Percentiles rank a stretch among this genome's conserved stretches.
Evolutionary conservation across 2,797 vertebrate species (phyloP).

Genomic region (Coluber constrictor): DNA sequence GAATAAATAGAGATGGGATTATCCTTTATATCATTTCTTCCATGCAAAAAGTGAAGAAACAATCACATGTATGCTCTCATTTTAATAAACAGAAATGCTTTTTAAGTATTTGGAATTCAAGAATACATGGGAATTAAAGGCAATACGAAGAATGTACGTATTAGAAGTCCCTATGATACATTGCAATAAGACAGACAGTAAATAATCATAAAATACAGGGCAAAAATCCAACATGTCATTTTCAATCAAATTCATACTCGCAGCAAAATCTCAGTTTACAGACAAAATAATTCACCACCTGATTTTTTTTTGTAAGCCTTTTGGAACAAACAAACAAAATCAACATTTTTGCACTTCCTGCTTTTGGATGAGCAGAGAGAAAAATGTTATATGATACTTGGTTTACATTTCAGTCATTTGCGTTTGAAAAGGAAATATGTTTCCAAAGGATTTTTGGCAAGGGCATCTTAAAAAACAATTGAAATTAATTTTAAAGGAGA

Average conservation of each 20-base stretch:
- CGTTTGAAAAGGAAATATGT: background rate
- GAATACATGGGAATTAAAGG: background rate
- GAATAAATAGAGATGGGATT: background rate
- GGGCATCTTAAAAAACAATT: background rate
- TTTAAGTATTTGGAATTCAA: background rate
- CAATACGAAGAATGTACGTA: background rate
- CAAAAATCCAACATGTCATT: background rate
- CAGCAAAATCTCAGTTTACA: background rate
- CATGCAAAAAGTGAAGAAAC: background rate
- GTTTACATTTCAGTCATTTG: background rate
- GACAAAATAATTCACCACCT: slow-evolving; percentile 13
- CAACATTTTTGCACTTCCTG: background rate
- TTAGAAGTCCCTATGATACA: background rate
- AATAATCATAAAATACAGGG: background rate
- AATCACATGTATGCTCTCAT: background rate
- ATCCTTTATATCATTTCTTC: background rate
- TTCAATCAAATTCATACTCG: slow-evolving; percentile 24
- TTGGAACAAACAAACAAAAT: slow-evolving; percentile 5
- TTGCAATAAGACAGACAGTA: slow-evolving; percentile 2
- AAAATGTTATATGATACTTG: background rate
- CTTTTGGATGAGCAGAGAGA: background rate
- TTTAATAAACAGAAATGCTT: background rate
- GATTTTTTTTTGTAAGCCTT: slow-evolving; percentile 5
- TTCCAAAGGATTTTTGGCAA: background rate
- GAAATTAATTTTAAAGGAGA: background rate